These are phyloP conservation scores for Samia ricini DNA, from an alignment of 1,140 invertebrate genomes.

Conservation along the genomic window DNA sequence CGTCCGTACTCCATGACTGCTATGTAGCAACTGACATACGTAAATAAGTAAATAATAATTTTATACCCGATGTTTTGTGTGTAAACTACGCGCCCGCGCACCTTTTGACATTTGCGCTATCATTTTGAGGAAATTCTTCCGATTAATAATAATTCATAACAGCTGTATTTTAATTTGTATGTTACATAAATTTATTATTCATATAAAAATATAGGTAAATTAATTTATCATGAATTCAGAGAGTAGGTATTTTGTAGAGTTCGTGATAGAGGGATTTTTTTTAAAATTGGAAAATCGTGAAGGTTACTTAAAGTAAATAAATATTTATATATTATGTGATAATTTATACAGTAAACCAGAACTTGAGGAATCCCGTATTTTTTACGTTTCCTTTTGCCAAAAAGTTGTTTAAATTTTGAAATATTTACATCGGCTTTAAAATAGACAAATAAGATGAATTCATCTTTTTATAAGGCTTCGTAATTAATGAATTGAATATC, in stretches of 20 bases:
- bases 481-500: no score
- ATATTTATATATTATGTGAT: no score
- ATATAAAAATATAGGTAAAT: not conserved
- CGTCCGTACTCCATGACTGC: constrained; percentile 48
- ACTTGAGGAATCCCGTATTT: no score
- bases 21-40: constrained; percentile 35
- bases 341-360: no score
- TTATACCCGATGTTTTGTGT: constrained; percentile 9
- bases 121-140: constrained; percentile 31
- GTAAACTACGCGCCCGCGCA: constrained; percentile 34
- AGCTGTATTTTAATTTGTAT: not conserved
- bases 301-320: not conserved
- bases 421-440: no score
- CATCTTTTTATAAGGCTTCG: no score
- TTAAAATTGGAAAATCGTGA: not conserved
- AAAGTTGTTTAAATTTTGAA: no score
- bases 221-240: not conserved
- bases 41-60: no score
- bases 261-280: not conserved
- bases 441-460: no score
- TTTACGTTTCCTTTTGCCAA: no score
- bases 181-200: not conserved
- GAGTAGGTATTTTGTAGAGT: not conserved
- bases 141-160: constrained; percentile 1
- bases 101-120: constrained; percentile 41